phyloP scores from a whole-genome alignment of 2,888 invertebrate species.

The Pherbina coryleti region DNA sequence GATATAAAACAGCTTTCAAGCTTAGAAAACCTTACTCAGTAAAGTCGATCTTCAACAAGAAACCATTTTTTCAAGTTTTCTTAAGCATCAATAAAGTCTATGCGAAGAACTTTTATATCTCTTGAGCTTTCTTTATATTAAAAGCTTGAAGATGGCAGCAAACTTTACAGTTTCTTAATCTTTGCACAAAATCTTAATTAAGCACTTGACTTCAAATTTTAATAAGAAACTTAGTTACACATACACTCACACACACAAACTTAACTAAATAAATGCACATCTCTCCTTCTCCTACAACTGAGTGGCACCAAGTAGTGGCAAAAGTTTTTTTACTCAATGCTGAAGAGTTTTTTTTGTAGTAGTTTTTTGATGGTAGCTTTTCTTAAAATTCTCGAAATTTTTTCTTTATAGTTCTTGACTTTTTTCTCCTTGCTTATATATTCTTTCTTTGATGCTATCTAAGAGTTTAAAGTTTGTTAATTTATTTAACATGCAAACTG shows the following conservation, averaged over 20 bases:
- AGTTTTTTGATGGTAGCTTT: neutral
- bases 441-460: neutral
- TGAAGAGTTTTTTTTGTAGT: neutral
- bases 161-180: slow-evolving; percentile 6
- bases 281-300: too few species aligned
- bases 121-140: neutral
- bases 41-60: too few species aligned
- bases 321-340: neutral
- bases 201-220: slow-evolving; percentile 25
- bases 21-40: too few species aligned
- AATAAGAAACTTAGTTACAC: too few species aligned
- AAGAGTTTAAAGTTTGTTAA: slow-evolving; percentile 30
- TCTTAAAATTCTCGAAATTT: neutral
- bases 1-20: too few species aligned
- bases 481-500: slow-evolving; percentile 27
- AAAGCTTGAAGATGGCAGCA: neutral
- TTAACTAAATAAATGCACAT: too few species aligned
- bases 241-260: too few species aligned
- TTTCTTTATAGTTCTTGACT: neutral
- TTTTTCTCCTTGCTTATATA: neutral
- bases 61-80: too few species aligned
- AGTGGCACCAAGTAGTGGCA: too few species aligned
- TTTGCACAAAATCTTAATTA: slow-evolving; percentile 34
- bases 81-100: too few species aligned
- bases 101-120: neutral